These are phyloP conservation scores for Rotaria magnacalcarata DNA, from an alignment of 2,888 invertebrate species.

Conservation along the genomic window DNA sequence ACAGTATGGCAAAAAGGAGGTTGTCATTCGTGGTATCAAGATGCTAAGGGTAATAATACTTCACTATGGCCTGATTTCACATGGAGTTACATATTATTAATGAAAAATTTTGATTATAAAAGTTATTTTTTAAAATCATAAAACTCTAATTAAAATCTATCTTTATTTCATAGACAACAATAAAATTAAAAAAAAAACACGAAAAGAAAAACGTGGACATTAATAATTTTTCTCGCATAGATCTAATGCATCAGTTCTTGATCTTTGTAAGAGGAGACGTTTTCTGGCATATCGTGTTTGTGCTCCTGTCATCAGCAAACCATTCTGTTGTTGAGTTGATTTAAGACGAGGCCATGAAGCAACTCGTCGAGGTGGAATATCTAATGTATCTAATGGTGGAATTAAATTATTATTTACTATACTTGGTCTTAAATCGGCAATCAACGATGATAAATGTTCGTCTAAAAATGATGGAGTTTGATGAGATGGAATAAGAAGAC, in stretches of 20 bases:
- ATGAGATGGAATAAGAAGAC: background rate
- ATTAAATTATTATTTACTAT: background rate
- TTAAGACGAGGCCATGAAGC: background rate
- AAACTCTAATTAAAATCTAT: background rate
- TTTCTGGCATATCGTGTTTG: background rate
- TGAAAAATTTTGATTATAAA: background rate
- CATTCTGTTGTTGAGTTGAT: background rate
- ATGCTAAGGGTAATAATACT: background rate
- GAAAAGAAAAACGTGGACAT: background rate
- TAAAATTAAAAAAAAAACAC: background rate
- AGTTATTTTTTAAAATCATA: background rate
- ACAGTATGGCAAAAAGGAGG: conserved; percentile 28
- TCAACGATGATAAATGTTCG: background rate
- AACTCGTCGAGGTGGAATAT: background rate
- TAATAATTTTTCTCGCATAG: background rate
- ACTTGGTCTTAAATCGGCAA: background rate
- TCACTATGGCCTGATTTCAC: background rate
- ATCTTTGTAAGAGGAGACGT: background rate
- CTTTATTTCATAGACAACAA: background rate
- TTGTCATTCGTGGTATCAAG: conserved; percentile 32
- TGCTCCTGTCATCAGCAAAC: background rate
- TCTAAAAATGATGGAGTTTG: background rate
- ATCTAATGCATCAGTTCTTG: background rate
- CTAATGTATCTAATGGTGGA: background rate
- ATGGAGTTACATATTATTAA: background rate